Conservation (phyloP, 2,113 vertebrate species). For the Ranitomeya variabilis region DNA sequence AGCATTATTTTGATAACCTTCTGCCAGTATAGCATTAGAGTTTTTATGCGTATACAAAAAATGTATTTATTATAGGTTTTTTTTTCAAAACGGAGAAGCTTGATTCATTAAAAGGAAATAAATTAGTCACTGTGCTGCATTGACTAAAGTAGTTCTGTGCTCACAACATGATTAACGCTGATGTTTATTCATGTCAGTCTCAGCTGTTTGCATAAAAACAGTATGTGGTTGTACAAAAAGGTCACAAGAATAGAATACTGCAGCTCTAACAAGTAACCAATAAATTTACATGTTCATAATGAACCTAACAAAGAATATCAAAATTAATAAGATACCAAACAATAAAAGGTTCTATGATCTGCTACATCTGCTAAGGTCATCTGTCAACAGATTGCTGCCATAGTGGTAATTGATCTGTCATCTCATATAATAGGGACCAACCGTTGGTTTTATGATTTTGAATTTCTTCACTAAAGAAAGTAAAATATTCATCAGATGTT, state of each 20-base stretch:
- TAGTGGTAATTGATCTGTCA: background rate
- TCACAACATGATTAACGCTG: constrained; percentile 40
- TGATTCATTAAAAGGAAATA: constrained; percentile 53
- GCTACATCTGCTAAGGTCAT: background rate
- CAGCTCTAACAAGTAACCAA: background rate
- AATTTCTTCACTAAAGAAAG: background rate
- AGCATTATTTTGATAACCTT: constrained; percentile 13
- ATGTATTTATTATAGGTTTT: constrained; percentile 32
- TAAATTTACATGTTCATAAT: constrained; percentile 3
- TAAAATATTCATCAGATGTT: no score
- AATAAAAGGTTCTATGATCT: background rate
- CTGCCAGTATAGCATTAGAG: background rate
- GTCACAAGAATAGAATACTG: background rate
- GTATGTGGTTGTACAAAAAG: constrained; percentile 29
- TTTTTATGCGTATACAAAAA: constrained; percentile 34
- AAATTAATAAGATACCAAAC: background rate
- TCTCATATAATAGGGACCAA: background rate
- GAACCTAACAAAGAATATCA: background rate
- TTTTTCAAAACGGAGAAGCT: constrained; percentile 8
- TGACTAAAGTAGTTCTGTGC: constrained; percentile 15
- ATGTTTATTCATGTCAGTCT: constrained; percentile 54
- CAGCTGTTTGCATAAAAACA: constrained; percentile 36
- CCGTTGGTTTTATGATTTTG: background rate
- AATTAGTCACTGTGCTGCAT: constrained; percentile 30
- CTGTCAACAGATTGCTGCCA: background rate